A percentile compares a stretch with the other conserved stretches of the same genome.
phyloP scores from a whole-genome alignment of 2,888 invertebrate genomes.

The Drosophila basisetae region DNA sequence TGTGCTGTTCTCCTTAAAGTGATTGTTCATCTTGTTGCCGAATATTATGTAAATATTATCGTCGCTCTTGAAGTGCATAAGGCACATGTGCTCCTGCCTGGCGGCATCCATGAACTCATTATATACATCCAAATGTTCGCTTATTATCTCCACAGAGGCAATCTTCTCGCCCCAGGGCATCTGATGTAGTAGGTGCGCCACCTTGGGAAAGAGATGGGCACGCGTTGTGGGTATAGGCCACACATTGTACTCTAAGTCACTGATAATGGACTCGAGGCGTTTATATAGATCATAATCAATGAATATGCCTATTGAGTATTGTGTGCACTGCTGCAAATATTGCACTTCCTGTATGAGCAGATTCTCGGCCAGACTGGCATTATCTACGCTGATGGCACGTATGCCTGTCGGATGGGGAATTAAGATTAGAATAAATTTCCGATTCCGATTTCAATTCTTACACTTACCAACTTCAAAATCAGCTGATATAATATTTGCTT shows the following conservation, averaged over 20 bases:
- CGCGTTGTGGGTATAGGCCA: constrained; percentile 84
- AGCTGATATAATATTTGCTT: constrained; percentile 81
- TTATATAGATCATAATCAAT: constrained; percentile 82
- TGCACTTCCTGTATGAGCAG: constrained; percentile 84
- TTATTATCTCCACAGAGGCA: constrained; percentile 84
- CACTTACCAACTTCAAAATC: constrained; percentile 84
- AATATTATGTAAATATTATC: constrained; percentile 84
- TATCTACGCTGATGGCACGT: constrained; percentile 80
- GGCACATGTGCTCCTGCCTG: constrained; percentile 83
- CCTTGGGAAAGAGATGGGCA: constrained; percentile 81
- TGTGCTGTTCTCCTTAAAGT: constrained; percentile 84
- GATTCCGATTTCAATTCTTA: not conserved
- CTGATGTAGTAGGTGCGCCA: constrained; percentile 84
- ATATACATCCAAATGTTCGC: constrained; percentile 82
- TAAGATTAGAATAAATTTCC: too few relatives aligned
- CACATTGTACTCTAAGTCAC: constrained; percentile 84
- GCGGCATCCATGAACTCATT: constrained; percentile 84
- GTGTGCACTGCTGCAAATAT: constrained; percentile 83
- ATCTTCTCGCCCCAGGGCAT: constrained; percentile 85
- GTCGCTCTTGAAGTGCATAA: constrained; percentile 84
- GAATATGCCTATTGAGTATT: constrained; percentile 83
- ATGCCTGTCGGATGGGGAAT: constrained; percentile 66
- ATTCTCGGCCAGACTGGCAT: constrained; percentile 78
- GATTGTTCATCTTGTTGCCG: constrained; percentile 82
- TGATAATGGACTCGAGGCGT: constrained; percentile 76